These are phyloP conservation scores for Anniella stebbinsi DNA, from an alignment of 2,797 vertebrate species.

Conservation along the genomic window DNA sequence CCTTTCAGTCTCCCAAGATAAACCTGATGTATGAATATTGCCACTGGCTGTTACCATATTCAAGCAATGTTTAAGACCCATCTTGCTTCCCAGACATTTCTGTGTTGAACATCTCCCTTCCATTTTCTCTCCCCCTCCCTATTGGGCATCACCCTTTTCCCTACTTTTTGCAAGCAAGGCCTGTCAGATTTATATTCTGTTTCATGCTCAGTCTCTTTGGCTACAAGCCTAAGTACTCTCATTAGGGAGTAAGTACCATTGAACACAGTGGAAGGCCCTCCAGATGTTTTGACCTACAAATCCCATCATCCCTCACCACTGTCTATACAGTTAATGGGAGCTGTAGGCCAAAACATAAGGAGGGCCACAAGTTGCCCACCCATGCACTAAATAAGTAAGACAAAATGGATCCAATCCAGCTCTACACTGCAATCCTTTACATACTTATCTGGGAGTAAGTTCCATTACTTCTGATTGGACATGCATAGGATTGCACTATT, in stretches of 20 bases:
- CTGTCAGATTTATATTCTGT: not conserved
- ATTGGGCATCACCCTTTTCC: not conserved
- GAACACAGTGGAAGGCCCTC: not conserved
- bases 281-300: too few relatives aligned
- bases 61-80: not conserved
- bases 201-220: not conserved
- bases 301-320: too few relatives aligned
- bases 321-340: not conserved
- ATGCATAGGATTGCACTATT: too few relatives aligned
- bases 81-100: not conserved
- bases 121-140: not conserved
- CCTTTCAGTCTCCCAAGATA: conserved; percentile 8
- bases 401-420: not conserved
- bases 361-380: not conserved
- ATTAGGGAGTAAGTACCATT: not conserved
- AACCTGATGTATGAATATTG: conserved; percentile 12
- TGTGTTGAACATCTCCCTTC: not conserved
- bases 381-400: not conserved
- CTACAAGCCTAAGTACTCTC: not conserved
- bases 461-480: not conserved
- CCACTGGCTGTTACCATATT: not conserved
- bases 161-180: not conserved
- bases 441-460: not conserved
- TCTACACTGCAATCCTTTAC: not conserved
- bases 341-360: not conserved